Evolutionary conservation across 2,797 vertebrate species (phyloP), one percentile per base, ranked within the genome.

Genomic region (Darevskia nairensis): DNA sequence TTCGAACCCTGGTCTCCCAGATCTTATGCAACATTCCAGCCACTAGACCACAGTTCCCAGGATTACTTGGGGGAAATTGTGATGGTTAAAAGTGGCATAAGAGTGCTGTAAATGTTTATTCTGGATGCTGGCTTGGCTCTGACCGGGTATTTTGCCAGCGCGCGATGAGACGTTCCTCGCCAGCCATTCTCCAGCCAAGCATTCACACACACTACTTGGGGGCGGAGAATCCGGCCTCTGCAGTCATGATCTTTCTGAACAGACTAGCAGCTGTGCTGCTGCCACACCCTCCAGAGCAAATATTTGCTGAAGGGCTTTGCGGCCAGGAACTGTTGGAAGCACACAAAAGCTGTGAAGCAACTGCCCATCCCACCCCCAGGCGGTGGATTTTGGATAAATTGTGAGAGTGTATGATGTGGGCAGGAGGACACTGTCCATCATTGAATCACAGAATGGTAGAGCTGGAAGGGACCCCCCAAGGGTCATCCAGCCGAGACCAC

Each of bases 221-320:
- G 50, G 50, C 13, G 8, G 25, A 55, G 32, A 19, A 59, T 10
- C 4, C 59, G 3, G 7, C 2, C 13, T 79, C 8, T 1, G 7
- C 83, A 75, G 0, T 0, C 2, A 11, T 15, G 64, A 80, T 7
- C 92, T 88, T 90, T 86, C 90, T 88, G 13, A 55, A 55, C 84
- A 76, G 0, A 80, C 66, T 90, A 71, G 35, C 25, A 64, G 55
- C 76, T 76, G 35, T 39, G 89, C 75, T 55, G 50, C 50, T 0
- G 50, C 50, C 72, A 8, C 89, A 89, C 86, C 27, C 92, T 92
- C 89, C 0, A 15, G 90, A 92, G 89, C 89, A 93, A 90, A 84
- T 80, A 86, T 86, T 82, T 64, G 50, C 50, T 84, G 87, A 90
- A 89, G 59, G 91, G 1, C 32, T 59, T 61, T 27, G 91, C 79